Percentiles rank a stretch among this genome's conserved stretches.
Conservation (phyloP, 2,888 invertebrate genomes). For the Ariolimax columbianus region DNA sequence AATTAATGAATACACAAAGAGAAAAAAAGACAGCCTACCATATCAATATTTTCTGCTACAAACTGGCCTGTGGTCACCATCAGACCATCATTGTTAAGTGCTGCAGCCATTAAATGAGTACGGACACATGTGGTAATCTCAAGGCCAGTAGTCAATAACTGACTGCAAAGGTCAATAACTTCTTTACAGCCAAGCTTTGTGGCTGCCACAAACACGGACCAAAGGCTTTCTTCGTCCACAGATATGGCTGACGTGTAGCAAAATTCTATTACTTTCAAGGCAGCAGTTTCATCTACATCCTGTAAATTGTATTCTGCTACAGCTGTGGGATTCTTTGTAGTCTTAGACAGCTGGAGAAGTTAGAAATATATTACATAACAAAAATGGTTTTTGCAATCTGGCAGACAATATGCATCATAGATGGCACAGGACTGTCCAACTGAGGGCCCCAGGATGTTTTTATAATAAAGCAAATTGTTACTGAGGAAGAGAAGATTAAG, state of each 20-base stretch:
- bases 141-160: slow-evolving; percentile 58
- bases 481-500: no score
- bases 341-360: background rate
- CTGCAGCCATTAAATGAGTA: slow-evolving; percentile 42
- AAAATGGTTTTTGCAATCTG: no score
- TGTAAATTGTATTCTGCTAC: slow-evolving; percentile 41
- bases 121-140: slow-evolving; percentile 58
- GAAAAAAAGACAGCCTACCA: slow-evolving; percentile 52
- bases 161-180: slow-evolving; percentile 61
- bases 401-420: no score
- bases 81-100: slow-evolving; percentile 1
- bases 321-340: background rate
- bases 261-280: slow-evolving; percentile 62
- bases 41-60: slow-evolving; percentile 58
- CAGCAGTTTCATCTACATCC: slow-evolving; percentile 56
- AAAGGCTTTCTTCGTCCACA: slow-evolving; percentile 60
- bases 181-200: slow-evolving; percentile 60
- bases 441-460: no score
- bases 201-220: slow-evolving; percentile 61
- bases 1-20: background rate
- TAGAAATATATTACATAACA: background rate
- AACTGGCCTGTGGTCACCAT: slow-evolving; percentile 30
- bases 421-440: no score
- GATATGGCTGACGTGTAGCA: slow-evolving; percentile 65
- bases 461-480: no score